A percentile compares a stretch with the other conserved stretches of the same genome.
phyloP scores from a whole-genome alignment of 2,888 invertebrate genomes.

The Leucophenga montana region DNA sequence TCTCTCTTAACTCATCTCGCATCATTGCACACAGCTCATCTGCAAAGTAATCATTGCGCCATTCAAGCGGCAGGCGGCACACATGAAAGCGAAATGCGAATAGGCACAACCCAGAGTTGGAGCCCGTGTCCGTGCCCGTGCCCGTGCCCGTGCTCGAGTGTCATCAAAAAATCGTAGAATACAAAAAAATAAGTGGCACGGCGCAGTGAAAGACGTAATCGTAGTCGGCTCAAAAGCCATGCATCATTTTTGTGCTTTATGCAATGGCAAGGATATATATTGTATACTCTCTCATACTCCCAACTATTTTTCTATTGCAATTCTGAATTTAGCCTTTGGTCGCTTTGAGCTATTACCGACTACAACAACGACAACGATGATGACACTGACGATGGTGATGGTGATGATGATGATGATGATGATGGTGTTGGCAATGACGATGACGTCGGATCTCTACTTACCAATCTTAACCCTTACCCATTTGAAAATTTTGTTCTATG shows the following conservation, averaged over 20 bases:
- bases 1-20: neutral
- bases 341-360: slow-evolving; percentile 12
- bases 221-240: slow-evolving; percentile 42
- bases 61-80: slow-evolving; percentile 14
- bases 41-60: slow-evolving; percentile 25
- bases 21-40: slow-evolving; percentile 5
- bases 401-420: neutral
- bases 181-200: neutral
- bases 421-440: no score
- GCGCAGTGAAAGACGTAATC: slow-evolving; percentile 10
- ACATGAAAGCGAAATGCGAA: slow-evolving; percentile 13
- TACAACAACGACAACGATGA: neutral
- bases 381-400: neutral
- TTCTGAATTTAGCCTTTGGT: slow-evolving; percentile 26
- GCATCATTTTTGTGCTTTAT: slow-evolving; percentile 54
- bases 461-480: no score
- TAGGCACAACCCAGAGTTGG: neutral
- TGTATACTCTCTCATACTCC: neutral
- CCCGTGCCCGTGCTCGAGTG: neutral
- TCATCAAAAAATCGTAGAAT: neutral
- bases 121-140: no score
- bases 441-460: no score
- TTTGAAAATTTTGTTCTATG: no score
- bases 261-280: slow-evolving; percentile 31
- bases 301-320: neutral